These are phyloP conservation scores for Tauraco erythrolophus DNA, from an alignment of 2,113 vertebrate genomes.

Conservation along the genomic window DNA sequence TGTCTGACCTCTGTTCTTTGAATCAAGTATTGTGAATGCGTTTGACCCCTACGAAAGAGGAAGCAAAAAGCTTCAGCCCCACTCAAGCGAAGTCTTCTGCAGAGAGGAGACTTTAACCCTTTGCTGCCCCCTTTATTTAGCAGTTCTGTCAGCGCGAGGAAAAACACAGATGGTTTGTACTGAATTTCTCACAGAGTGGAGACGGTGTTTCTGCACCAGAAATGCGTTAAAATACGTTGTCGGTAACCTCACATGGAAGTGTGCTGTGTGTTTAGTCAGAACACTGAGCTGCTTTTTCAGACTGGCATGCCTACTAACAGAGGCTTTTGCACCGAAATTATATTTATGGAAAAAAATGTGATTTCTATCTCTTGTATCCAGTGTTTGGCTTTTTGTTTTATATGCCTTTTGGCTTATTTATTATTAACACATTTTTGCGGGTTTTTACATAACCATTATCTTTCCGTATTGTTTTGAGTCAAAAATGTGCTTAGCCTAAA, in stretches of 20 bases:
- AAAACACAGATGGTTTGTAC: background rate
- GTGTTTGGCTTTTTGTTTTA: conserved; percentile 21
- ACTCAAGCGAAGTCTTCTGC: background rate
- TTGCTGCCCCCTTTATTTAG: background rate
- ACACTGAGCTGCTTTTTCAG: background rate
- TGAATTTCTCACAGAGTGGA: background rate
- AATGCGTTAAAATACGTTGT: background rate
- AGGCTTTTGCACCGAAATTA: conserved; percentile 53
- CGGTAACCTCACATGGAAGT: background rate
- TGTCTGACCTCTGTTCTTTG: background rate
- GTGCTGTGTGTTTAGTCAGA: background rate
- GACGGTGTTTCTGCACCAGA: background rate
- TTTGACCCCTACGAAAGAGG: background rate
- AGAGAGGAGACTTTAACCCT: background rate
- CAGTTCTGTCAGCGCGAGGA: background rate
- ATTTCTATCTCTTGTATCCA: conserved; percentile 44
- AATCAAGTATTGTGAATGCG: background rate
- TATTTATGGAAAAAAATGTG: conserved; percentile 58
- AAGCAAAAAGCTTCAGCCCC: background rate
- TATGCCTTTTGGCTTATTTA: conserved; percentile 60
- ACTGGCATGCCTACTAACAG: background rate
- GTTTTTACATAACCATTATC: conserved; percentile 47
- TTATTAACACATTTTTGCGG: conserved; percentile 58
- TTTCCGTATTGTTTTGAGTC: background rate
- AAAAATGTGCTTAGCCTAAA: background rate